Base-by-base conservation (phyloP, 2,888 invertebrate genomes). In the Biston betularia region DNA sequence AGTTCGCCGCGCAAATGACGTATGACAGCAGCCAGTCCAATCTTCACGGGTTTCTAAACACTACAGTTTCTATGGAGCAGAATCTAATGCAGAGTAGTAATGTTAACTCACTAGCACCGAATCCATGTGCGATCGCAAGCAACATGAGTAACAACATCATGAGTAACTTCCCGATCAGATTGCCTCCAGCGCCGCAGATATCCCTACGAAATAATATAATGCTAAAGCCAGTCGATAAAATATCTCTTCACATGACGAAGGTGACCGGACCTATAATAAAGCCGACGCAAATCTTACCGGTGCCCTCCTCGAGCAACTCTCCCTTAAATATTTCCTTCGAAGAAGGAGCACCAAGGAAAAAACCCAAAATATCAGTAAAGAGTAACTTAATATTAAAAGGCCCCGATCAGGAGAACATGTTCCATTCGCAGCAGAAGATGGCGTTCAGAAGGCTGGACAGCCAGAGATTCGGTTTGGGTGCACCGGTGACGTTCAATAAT, bases 311-410 rank as follows among this genome's bases (percentile, higher is more conserved):
- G 0, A 89, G 92, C 63, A 90, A 89, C 70, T 93, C 93, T 2
- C 92, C 92, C 1, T 82, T 92, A 0, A 87, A 86, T 63, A 83
- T 86, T 42, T 75, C 79, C 0, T 76, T 80, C 12, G 92, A 92
- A 42, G 93, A 93, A 42, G 88, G 89, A 1, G 81, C 76, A 46
- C 92, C 93, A 0, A 83, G 93, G 38, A 94, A 94, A 72, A 94
- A 94, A 63, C 90, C 94, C 0, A 94, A 94, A 75, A 94, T 94
- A 84, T 94, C 94, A 0, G 94, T 94, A 0, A 94, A 94, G 78
- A 94, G 94, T 72, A 94, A 94, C 73, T 76, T 94, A 46, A 92
- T 94, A 70, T 76, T 94, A 4, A 94, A 94, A 77, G 94, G 94
- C 0, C 94, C 94, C 0, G 93, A 94, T 75, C 91, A 92, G 69